Base-by-base conservation (phyloP, 2,797 vertebrate species). In the Pangasius macronema region DNA sequence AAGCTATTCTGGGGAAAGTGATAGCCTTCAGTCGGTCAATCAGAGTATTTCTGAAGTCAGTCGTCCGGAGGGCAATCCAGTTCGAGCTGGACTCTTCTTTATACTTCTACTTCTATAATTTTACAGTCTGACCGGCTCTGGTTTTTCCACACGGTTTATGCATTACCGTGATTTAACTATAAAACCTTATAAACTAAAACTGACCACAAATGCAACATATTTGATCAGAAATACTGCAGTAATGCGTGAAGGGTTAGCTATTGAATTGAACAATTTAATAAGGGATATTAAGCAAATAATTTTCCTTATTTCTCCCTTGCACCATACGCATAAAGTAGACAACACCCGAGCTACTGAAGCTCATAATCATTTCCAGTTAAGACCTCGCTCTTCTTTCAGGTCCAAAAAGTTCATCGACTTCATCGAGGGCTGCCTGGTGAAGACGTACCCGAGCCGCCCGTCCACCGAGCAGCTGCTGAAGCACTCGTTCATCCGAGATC, bases 341-440 rank as follows among this genome's bases (percentile, higher is more conserved):
- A 59, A 24, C 6, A 59, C 24, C 20, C 1, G 42, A 46, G 42
- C 42, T 46, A 46, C 42, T 3, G 42, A 46, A 46, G 42, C 42
- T 46, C 8, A 46, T 8, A 46, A 8, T 59, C 57, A 1, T 0
- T 67, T 16, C 65, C 13, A 3, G 24, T 49, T 13, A 36, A 68
- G 10, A 11, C 22, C 30, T 46, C 4, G 7, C 5, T 13, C 30
- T 16, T 70, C 24, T 79, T 85, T 49, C 92, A 99, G 97, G 97
- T 99, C 97, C 85, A 98, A 98, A 93, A 98, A 98, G 91, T 99
- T 98, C 92, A 97, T 97, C 6, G 97, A 98, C 93, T 99, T 99
- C 90, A 98, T 98, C 33, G 97, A 99, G 90, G 97, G 96, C 27
- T 98, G 97, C 92, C 96, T 99, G 59, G 97, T 98, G 92, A 99